Evolutionary conservation across 2,888 invertebrate species (phyloP).

Genomic region (Taphrorychus bicolor): DNA sequence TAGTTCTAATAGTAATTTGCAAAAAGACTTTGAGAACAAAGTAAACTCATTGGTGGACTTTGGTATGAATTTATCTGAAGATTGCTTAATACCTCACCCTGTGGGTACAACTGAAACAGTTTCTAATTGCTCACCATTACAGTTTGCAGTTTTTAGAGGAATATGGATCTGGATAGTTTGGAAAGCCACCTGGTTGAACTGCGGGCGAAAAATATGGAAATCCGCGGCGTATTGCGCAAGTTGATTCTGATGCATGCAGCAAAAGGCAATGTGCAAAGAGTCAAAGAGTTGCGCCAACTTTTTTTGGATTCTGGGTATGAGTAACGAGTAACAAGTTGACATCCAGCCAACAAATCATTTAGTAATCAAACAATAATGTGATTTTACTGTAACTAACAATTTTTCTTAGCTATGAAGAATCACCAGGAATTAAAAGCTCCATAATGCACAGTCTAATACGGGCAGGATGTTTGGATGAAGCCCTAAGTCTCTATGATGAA

Average conservation of each 20-base stretch:
- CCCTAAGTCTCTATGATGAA: slow-evolving; percentile 63
- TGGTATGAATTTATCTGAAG: slow-evolving; percentile 36
- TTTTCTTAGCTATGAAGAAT: slow-evolving; percentile 43
- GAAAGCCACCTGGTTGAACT: slow-evolving; percentile 71
- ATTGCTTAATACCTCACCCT: slow-evolving; percentile 61
- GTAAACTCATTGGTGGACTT: slow-evolving; percentile 45
- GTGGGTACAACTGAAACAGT: slow-evolving; percentile 54
- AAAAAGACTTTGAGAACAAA: slow-evolving; percentile 26
- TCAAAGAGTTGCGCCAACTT: slow-evolving; percentile 15
- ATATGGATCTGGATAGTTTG: slow-evolving; percentile 69
- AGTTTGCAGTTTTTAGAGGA: slow-evolving; percentile 57
- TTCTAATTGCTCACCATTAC: no score
- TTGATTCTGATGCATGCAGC: slow-evolving; percentile 67
- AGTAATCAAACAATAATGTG: no score
- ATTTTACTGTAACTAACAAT: background rate
- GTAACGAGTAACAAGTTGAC: no score
- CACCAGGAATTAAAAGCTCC: slow-evolving; percentile 68
- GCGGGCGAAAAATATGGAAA: slow-evolving; percentile 71
- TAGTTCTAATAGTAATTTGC: slow-evolving; percentile 3
- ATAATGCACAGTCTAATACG: slow-evolving; percentile 69
- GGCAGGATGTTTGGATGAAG: slow-evolving; percentile 63
- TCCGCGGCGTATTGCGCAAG: slow-evolving; percentile 69
- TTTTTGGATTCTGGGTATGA: slow-evolving; percentile 33
- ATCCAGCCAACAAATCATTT: no score
- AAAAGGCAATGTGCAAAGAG: slow-evolving; percentile 63